A percentile compares a stretch with the other conserved stretches of the same genome.
Evolutionary conservation across 2,113 vertebrate genomes (phyloP).

Genomic region (Chascanopsetta lugubris): DNA sequence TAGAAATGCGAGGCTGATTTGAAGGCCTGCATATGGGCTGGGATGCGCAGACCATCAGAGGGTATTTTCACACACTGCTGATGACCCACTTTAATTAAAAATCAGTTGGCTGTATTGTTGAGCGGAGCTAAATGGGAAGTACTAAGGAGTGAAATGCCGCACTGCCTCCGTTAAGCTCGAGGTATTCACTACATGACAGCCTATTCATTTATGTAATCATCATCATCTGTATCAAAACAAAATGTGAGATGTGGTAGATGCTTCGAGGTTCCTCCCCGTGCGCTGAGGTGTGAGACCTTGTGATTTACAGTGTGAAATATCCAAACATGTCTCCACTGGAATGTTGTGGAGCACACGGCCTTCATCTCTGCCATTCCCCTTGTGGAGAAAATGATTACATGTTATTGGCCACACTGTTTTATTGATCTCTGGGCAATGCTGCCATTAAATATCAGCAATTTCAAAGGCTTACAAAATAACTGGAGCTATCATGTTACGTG

Average conservation of each 20-base stretch:
- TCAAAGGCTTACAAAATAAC: constrained; percentile 9
- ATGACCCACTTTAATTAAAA: constrained; percentile 21
- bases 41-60: background rate
- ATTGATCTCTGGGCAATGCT: constrained; percentile 20
- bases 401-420: background rate
- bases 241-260: too few relatives aligned
- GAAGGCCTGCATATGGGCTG: background rate
- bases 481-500: constrained; percentile 7
- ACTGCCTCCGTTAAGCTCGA: background rate
- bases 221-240: background rate
- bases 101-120: background rate
- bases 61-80: background rate
- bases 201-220: background rate
- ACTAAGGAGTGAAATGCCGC: background rate
- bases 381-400: background rate
- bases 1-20: constrained; percentile 2
- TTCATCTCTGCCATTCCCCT: background rate
- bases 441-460: background rate
- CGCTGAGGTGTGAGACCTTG: background rate
- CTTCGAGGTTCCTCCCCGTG: background rate
- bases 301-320: background rate
- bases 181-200: background rate
- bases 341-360: background rate
- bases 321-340: background rate
- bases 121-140: background rate